A percentile compares a stretch with the other conserved stretches of the same genome.
These are phyloP conservation scores for Sialis lutaria DNA, from an alignment of 2,888 invertebrate genomes.

Conservation along the genomic window DNA sequence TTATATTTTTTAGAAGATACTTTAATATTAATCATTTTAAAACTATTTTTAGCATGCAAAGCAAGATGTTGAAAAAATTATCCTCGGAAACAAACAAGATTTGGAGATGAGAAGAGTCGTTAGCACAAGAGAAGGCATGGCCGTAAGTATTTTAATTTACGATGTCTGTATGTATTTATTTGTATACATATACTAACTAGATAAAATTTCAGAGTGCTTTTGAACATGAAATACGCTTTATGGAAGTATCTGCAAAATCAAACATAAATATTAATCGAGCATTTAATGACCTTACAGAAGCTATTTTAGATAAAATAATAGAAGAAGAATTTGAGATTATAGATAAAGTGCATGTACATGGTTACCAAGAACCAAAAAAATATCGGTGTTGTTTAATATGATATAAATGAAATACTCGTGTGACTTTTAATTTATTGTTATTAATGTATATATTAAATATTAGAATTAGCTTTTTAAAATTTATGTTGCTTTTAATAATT, in stretches of 20 bases:
- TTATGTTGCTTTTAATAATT: too few relatives aligned
- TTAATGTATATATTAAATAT: too few relatives aligned
- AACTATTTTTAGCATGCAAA: slow-evolving; percentile 67
- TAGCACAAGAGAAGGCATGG: slow-evolving; percentile 81
- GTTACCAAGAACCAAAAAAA: too few relatives aligned
- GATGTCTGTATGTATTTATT: not conserved
- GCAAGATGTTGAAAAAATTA: slow-evolving; percentile 98
- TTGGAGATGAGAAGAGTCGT: slow-evolving; percentile 91
- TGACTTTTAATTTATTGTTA: too few relatives aligned
- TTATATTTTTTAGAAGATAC: not conserved
- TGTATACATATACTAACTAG: too few relatives aligned
- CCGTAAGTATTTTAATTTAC: slow-evolving; percentile 40
- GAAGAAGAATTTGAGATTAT: slow-evolving; percentile 45
- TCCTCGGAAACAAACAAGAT: slow-evolving; percentile 95
- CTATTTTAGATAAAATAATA: slow-evolving; percentile 83
- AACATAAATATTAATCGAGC: slow-evolving; percentile 94
- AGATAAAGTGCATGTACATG: too few relatives aligned
- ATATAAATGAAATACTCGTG: too few relatives aligned
- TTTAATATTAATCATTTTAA: slow-evolving; percentile 5
- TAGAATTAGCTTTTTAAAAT: too few relatives aligned
- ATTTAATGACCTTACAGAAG: slow-evolving; percentile 86
- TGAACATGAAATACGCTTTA: slow-evolving; percentile 89
- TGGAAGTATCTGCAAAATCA: slow-evolving; percentile 96
- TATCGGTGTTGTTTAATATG: too few relatives aligned
- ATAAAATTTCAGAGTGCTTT: slow-evolving; percentile 57